These are phyloP conservation scores for Diabrotica undecimpunctata DNA, from an alignment of 1,140 invertebrate genomes.

Conservation along the genomic window DNA sequence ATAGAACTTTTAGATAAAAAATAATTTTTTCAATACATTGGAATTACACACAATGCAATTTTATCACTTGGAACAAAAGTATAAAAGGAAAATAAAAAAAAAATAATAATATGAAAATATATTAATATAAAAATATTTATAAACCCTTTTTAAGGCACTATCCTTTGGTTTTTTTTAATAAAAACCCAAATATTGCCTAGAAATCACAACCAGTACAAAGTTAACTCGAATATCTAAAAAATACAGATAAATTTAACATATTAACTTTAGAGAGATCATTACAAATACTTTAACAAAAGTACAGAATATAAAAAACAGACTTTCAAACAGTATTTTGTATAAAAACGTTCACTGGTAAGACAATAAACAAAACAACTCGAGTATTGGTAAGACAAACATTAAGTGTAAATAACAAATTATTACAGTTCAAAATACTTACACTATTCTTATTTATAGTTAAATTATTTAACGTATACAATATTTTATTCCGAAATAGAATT, in stretches of 20 bases:
- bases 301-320: not conserved
- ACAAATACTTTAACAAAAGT: slow-evolving; percentile 6
- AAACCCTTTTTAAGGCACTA: not conserved
- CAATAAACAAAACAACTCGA: not conserved
- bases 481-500: not conserved
- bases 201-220: slow-evolving; percentile 9
- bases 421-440: not conserved
- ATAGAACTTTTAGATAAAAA: too few relatives aligned
- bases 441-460: not conserved
- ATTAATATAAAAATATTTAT: slow-evolving; percentile 10
- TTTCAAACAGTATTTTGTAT: not conserved
- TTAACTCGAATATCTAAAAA: not conserved
- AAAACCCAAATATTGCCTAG: slow-evolving; percentile 8
- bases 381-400: not conserved
- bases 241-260: not conserved
- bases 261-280: not conserved
- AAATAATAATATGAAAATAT: slow-evolving; percentile 8
- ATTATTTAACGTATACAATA: not conserved
- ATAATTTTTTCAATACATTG: too few relatives aligned
- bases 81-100: too few relatives aligned
- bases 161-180: not conserved
- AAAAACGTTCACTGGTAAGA: not conserved
- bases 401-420: not conserved
- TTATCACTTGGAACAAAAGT: too few relatives aligned
- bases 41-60: too few relatives aligned